phyloP scores from a whole-genome alignment of 2,113 vertebrate genomes.

The Neopipo cinnamomea region DNA sequence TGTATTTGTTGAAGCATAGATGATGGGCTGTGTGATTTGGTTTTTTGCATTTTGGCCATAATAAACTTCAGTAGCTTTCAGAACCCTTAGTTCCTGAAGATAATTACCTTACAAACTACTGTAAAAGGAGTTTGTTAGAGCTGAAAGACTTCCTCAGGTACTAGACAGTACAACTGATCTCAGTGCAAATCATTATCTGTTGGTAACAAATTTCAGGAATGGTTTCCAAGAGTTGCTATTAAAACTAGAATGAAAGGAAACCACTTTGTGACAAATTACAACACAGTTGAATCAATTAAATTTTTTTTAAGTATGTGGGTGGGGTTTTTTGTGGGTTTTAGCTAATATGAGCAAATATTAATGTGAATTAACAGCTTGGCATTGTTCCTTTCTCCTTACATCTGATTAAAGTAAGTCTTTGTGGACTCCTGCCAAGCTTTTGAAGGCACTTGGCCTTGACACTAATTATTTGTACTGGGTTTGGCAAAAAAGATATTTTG shows the following conservation, averaged over 20 bases:
- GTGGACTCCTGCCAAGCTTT: background rate
- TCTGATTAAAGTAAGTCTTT: background rate
- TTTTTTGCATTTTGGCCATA: background rate
- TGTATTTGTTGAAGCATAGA: background rate
- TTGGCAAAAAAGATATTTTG: background rate
- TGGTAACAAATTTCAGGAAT: background rate
- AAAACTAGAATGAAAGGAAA: background rate
- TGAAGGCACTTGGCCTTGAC: background rate
- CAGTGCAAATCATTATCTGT: background rate
- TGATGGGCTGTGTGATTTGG: background rate
- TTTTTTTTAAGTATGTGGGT: background rate
- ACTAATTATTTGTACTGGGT: background rate
- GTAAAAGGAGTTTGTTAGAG: background rate
- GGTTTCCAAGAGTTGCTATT: background rate
- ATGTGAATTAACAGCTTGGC: background rate
- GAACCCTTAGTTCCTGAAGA: background rate
- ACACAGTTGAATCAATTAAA: background rate
- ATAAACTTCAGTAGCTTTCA: background rate
- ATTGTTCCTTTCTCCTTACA: background rate
- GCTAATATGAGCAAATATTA: background rate
- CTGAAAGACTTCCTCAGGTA: background rate
- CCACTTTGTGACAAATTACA: background rate
- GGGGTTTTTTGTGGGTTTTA: background rate
- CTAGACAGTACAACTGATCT: background rate
- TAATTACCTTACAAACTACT: background rate